A percentile compares a stretch with the other conserved stretches of the same genome.
Evolutionary conservation across 1,140 invertebrate genomes (phyloP).

Genomic region (Antheraea mylitta): DNA sequence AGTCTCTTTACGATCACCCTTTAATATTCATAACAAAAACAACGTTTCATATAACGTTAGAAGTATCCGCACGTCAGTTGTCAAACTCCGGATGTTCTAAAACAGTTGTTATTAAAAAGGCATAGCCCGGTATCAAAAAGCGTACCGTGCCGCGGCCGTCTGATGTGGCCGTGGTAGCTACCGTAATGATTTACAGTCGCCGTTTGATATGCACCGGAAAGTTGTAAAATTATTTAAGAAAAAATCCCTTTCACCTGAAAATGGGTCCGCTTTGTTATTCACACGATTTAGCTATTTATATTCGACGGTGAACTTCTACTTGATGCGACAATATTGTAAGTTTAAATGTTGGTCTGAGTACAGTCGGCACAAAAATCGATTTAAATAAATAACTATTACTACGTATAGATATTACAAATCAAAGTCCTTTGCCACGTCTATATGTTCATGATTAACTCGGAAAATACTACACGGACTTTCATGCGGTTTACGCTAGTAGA

Average conservation of each 20-base stretch:
- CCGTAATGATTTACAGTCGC: neutral
- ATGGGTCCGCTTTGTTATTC: no score
- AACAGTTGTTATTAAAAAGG: neutral
- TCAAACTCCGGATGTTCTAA: slow-evolving; percentile 10
- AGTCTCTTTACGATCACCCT: neutral
- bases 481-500: no score
- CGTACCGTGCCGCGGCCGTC: neutral
- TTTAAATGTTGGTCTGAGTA: no score
- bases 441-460: no score
- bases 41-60: slow-evolving; percentile 1
- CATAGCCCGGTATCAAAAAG: neutral
- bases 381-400: no score
- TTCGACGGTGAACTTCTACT: neutral
- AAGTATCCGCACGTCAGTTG: slow-evolving; percentile 1
- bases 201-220: neutral
- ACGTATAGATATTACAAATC: no score
- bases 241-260: neutral
- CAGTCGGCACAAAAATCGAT: no score
- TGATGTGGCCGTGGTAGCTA: neutral
- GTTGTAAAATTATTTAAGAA: slow-evolving; percentile 2
- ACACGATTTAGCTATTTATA: no score
- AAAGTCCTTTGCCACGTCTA: no score
- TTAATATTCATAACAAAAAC: slow-evolving; percentile 5
- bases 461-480: no score
- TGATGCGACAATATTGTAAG: no score